Evolutionary conservation across 2,888 invertebrate species (phyloP).

Genomic region (Trachelus tabidus): DNA sequence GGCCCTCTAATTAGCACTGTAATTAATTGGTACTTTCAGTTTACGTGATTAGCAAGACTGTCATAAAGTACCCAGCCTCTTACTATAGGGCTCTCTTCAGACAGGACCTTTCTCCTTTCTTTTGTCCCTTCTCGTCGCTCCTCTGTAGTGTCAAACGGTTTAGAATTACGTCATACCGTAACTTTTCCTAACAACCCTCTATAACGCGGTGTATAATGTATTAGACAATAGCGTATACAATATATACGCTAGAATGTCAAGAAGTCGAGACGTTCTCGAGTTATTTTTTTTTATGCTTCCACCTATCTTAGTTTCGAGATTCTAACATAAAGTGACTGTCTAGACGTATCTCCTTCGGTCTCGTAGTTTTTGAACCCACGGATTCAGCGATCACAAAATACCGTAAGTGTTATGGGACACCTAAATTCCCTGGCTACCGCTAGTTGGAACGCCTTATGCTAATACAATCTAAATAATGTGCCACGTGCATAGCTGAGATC

Average conservation of each 20-base stretch:
- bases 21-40: slow-evolving; percentile 53
- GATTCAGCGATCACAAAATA: background rate
- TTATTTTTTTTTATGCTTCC: background rate
- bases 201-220: background rate
- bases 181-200: background rate
- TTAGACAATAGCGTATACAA: background rate
- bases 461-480: background rate
- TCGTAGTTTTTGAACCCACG: background rate
- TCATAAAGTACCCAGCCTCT: slow-evolving; percentile 12
- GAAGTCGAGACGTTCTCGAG: background rate
- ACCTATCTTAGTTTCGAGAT: background rate
- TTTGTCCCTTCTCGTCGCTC: slow-evolving; percentile 19
- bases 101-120: slow-evolving; percentile 5
- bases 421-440: background rate
- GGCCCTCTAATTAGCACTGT: slow-evolving; percentile 44
- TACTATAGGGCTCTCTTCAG: slow-evolving; percentile 15
- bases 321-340: background rate
- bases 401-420: background rate
- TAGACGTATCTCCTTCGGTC: background rate
- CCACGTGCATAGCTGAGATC: background rate
- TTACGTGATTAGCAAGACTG: slow-evolving; percentile 6
- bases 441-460: background rate
- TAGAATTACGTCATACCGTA: slow-evolving; percentile 31
- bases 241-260: background rate
- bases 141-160: slow-evolving; percentile 29